phyloP scores from a whole-genome alignment of 2,888 invertebrate genomes.

The Lithodes maja region DNA sequence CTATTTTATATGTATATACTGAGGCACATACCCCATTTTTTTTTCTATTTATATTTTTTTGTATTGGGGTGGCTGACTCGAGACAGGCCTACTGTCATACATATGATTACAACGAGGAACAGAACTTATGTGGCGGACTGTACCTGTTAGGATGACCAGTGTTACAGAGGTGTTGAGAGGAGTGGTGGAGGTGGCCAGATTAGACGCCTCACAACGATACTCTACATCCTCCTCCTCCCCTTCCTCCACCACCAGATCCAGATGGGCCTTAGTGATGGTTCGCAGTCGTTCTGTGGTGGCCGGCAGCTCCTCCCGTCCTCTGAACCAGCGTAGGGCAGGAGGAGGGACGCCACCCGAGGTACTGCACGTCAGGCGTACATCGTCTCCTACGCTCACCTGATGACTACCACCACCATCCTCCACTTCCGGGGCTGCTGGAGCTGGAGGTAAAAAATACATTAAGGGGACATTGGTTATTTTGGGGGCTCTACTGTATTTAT shows the following conservation, averaged over 20 bases:
- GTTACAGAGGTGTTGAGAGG: background rate
- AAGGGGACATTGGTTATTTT: too few species aligned
- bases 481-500: too few species aligned
- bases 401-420: conserved; percentile 17
- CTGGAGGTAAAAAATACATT: background rate
- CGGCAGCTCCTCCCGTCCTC: conserved; percentile 23
- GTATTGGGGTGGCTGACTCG: too few species aligned
- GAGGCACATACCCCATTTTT: too few species aligned
- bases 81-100: too few species aligned
- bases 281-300: background rate
- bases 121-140: background rate
- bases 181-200: conserved; percentile 24
- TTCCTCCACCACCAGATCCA: conserved; percentile 13
- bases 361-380: conserved; percentile 25
- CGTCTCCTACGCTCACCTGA: conserved; percentile 28
- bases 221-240: conserved; percentile 18
- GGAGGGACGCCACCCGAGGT: conserved; percentile 34
- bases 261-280: background rate
- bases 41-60: too few species aligned
- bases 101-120: background rate
- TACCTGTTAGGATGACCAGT: background rate
- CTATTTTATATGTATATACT: too few species aligned
- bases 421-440: conserved; percentile 16
- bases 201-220: conserved; percentile 37
- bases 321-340: conserved; percentile 34